Conservation (phyloP, 2,113 vertebrate genomes). For the Triplophysa rosa region DNA sequence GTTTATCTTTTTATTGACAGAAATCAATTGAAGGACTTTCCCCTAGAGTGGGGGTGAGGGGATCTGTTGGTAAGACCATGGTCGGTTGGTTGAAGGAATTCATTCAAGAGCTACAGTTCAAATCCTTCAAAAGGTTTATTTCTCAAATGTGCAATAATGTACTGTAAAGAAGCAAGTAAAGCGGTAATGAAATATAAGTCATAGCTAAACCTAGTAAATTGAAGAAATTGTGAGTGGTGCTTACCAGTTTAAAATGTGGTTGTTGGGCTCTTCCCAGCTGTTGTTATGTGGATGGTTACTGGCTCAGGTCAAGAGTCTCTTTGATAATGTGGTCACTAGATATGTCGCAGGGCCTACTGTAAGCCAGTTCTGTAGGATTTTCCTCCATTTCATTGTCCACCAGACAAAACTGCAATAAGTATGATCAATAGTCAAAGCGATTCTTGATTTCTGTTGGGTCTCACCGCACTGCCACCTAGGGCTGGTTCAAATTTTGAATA, state of each 20-base stretch:
- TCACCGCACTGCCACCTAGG: conserved; percentile 65
- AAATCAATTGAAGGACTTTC: conserved; percentile 61
- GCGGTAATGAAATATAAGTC: background rate
- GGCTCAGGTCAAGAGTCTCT: too few relatives aligned
- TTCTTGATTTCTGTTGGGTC: conserved; percentile 31
- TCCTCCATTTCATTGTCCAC: too few relatives aligned
- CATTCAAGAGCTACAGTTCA: background rate
- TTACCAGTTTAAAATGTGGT: too few relatives aligned
- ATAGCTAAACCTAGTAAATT: too few relatives aligned
- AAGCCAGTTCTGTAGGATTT: too few relatives aligned
- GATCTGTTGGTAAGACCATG: background rate
- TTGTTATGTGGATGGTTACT: too few relatives aligned
- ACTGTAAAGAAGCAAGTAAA: background rate
- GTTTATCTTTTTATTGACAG: conserved; percentile 62
- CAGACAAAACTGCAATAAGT: too few relatives aligned
- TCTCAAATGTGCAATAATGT: background rate
- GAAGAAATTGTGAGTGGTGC: background rate
- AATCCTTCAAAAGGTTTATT: background rate
- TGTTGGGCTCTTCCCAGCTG: too few relatives aligned
- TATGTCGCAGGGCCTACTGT: too few relatives aligned
- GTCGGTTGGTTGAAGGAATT: background rate
- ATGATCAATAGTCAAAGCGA: too few relatives aligned
- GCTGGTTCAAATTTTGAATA: background rate
- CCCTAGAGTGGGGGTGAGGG: conserved; percentile 41
- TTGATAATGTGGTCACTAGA: too few relatives aligned